These are phyloP conservation scores for Aphelinus atriplicis DNA, from an alignment of 1,140 invertebrate species.

Conservation along the genomic window DNA sequence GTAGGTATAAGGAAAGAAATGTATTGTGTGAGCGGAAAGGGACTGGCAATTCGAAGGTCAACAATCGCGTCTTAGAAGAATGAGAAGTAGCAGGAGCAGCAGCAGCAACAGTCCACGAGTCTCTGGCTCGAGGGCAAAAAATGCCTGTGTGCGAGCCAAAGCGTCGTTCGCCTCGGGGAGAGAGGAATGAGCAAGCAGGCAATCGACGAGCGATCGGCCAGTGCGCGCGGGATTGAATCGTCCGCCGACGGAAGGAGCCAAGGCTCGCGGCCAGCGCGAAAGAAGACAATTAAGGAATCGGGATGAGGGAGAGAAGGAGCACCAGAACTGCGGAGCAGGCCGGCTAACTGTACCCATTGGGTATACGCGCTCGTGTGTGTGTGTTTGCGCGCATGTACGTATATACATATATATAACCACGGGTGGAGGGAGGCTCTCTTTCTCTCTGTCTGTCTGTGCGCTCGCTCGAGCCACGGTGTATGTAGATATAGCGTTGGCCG, in stretches of 20 bases:
- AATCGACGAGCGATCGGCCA: slow-evolving; percentile 33
- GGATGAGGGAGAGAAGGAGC: slow-evolving; percentile 11
- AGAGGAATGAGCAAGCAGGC: slow-evolving; percentile 37
- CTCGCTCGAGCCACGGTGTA: not conserved
- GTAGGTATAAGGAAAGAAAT: too few species aligned
- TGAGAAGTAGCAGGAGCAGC: not conserved
- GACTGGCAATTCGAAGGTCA: not conserved
- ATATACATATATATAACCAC: slow-evolving; percentile 23
- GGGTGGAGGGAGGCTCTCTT: slow-evolving; percentile 31
- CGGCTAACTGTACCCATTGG: slow-evolving; percentile 52
- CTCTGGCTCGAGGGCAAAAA: not conserved
- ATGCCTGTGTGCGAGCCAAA: slow-evolving; percentile 19
- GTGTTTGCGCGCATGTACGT: slow-evolving; percentile 45
- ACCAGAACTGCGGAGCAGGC: slow-evolving; percentile 12
- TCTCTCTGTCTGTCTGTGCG: not conserved
- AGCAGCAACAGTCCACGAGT: not conserved
- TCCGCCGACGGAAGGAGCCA: slow-evolving; percentile 18
- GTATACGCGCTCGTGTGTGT: slow-evolving; percentile 41
- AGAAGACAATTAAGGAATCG: slow-evolving; percentile 39
- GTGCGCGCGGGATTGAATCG: slow-evolving; percentile 30
- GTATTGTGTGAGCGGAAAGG: not conserved
- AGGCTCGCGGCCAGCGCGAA: slow-evolving; percentile 10
- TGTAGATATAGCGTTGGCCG: not conserved
- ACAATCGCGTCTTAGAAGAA: not conserved
- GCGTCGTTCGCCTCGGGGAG: not conserved